Base-by-base conservation (phyloP, 2,888 invertebrate species). In the Troides oblongomaculatus region DNA sequence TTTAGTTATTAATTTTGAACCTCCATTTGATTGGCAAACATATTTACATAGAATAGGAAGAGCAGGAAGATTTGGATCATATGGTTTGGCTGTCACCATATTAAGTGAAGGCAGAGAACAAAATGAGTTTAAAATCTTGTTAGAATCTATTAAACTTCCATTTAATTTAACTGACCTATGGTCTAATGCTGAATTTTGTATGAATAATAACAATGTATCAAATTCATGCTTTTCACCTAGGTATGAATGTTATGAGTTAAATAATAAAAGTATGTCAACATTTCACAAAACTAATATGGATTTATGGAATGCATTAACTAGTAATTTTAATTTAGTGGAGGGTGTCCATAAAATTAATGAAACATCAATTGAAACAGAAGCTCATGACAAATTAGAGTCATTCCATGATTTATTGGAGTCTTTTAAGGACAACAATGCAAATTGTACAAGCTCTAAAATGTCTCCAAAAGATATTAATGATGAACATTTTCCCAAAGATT, bases 11-110 rank as follows among this genome's bases (percentile, higher is more conserved):
- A 99, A 99, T 87, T 94, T 98, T 80, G 99, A 99, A 83, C 91
- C 97, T 46, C 98, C 99, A 0, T 81, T 81, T 73, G 96, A 97
- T 79, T 93, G 95, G 75, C 95, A 96, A 74, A 97, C 97, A 23
- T 98, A 98, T 92, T 93, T 98, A 73, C 99, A 99, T 90, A 94
- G 99, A 80, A 98, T 99, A 83, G 99, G 99, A 0, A 94, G 99
- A 78, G 98, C 99, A 60, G 99, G 99, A 0, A 93, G 99, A 72
- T 99, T 96, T 93, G 99, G 99, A 0, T 95, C 97, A 1, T 94
- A 95, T 84, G 98, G 98, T 66, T 93, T 95, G 69, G 96, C 97
- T 39, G 94, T 98, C 18, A 96, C 95, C 64, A 94, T 98, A 70
- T 88, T 96, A 12, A 93, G 95, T 76, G 93, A 94, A 64, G 95